A percentile compares a stretch with the other conserved stretches of the same genome.
These are phyloP conservation scores for Neotoxoptera formosana DNA, from an alignment of 1,140 invertebrate genomes.

Conservation along the genomic window DNA sequence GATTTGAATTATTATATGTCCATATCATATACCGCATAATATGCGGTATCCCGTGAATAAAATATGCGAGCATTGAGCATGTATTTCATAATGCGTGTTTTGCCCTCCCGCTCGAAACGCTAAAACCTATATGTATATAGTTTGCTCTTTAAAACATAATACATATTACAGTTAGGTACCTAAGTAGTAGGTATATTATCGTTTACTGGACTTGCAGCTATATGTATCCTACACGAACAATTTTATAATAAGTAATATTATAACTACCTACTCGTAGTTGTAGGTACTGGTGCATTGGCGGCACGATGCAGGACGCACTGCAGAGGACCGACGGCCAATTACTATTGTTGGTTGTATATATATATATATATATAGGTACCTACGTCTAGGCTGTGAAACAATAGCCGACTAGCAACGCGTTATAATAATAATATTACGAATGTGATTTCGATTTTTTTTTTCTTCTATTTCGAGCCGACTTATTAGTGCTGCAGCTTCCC, in stretches of 20 bases:
- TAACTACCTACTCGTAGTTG: background rate
- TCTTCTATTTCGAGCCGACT: constrained; percentile 13
- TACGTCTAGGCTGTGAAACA: constrained; percentile 5
- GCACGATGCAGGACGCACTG: background rate
- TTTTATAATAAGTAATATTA: constrained; percentile 7
- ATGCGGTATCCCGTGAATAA: background rate
- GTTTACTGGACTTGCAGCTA: background rate
- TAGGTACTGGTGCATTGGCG: background rate
- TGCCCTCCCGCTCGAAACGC: background rate
- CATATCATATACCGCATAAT: background rate
- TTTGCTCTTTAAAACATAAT: background rate
- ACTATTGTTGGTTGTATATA: constrained; percentile 33
- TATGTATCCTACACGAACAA: background rate
- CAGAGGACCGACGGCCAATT: constrained; percentile 39
- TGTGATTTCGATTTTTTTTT: constrained; percentile 31
- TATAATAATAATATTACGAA: constrained; percentile 1
- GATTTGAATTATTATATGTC: background rate
- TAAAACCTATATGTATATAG: background rate
- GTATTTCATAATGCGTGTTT: background rate
- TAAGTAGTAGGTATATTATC: background rate
- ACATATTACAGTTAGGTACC: background rate
- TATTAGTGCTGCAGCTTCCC: background rate
- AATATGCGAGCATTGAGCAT: background rate
- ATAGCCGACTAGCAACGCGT: background rate
- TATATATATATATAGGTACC: too few species aligned